phyloP scores from a whole-genome alignment of 2,888 invertebrate genomes.

The Hemicrepidius hirtus region DNA sequence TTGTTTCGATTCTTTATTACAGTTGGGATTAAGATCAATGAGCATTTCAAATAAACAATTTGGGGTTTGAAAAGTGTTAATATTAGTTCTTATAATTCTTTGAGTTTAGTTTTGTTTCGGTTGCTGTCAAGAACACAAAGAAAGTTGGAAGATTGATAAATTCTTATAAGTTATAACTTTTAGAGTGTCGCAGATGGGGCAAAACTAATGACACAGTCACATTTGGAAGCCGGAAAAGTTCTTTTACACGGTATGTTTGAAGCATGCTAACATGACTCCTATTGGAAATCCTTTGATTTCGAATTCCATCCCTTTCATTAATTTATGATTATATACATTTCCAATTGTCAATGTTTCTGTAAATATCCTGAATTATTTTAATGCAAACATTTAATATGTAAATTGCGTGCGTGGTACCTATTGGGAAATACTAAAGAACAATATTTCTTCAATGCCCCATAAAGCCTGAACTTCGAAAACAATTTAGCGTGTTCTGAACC shows the following conservation, averaged over 20 bases:
- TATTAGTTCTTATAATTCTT: too few species aligned
- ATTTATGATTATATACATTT: too few species aligned
- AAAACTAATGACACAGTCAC: conserved; percentile 22
- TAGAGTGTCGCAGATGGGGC: conserved; percentile 20
- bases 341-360: too few species aligned
- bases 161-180: conserved; percentile 8
- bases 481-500: conserved; percentile 18
- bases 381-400: conserved; percentile 1
- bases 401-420: not conserved
- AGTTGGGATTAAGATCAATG: too few species aligned
- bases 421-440: not conserved
- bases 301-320: not conserved
- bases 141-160: conserved; percentile 25
- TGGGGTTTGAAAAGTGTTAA: too few species aligned
- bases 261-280: not conserved
- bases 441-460: conserved; percentile 26
- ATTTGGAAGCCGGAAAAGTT: conserved; percentile 23
- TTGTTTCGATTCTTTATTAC: too few species aligned
- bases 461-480: conserved; percentile 8
- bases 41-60: too few species aligned
- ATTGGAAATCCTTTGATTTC: not conserved
- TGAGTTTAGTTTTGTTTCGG: too few species aligned
- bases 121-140: not conserved
- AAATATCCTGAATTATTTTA: too few species aligned
- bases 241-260: not conserved